Evolutionary conservation across 2,888 invertebrate species (phyloP), one percentile per base, ranked within the genome.

Genomic region (Erebia palarica): DNA sequence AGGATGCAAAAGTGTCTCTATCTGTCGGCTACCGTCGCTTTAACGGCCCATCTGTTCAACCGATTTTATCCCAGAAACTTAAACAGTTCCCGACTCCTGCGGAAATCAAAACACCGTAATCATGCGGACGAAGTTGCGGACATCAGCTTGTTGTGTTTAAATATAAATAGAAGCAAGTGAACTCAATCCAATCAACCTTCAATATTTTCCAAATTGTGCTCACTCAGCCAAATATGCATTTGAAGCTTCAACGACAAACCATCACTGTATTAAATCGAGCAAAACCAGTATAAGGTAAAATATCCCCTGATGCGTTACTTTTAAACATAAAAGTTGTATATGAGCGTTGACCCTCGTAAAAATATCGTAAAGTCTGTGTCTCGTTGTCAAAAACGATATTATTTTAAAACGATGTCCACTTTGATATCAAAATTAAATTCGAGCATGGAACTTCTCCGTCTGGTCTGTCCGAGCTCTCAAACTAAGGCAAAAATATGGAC

Each of bases 341-440:
- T 21, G 61, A 18, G 14, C 61, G 13, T 21, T 49, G 61, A 63
- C 47, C 61, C 47, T 47, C 61, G 61, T 63, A 18, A 63, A 63
- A 63, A 49, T 21, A 21, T 47, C 47, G 21, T 61, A 44, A 47
- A 61, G 44, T 8, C 47, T 21, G 21, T 63, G 7, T 18, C 11
- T 18, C 49, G 18, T 16, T 44, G 44, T 44, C 61, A 18, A 47
- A 61, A 18, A 47, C 57, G 3, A 47, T 49, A 44, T 44, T 61
- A 61, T 44, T 16, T 44, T 47, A 42, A 61, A 60, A 59, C 14
- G 8, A 18, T 18, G 47, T 61, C n/a, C n/a, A 42, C 36, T 60
- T 42, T 60, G 9, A 11, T 5, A 16, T 36, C 9, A 44, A 60
- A 60, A 60, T 60, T 8, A 11, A 44, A 47, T 63, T 21, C 18